Evolutionary conservation across 2,797 vertebrate species (phyloP), one percentile per base, ranked within the genome.

Genomic region (Chloroceryle amazona): DNA sequence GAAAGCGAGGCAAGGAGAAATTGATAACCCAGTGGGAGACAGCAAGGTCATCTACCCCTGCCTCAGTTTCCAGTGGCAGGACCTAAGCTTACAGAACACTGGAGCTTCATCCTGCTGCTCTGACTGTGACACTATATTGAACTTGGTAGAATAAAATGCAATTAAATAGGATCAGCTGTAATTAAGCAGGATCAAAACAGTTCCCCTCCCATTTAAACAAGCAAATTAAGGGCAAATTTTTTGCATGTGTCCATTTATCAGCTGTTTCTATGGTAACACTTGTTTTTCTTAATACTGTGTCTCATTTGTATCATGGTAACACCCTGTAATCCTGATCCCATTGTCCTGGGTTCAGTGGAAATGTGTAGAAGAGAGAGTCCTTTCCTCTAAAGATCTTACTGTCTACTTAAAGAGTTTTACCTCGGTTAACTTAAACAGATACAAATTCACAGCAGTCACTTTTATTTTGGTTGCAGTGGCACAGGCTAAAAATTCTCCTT

Each of bases 181-280:
- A 92, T 96, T 89, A 96, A 86, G 46, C 78, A 20, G 83, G 92
- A 95, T 96, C 89, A 70, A 73, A 95, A 89, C 29, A 95, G 81
- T 26, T 96, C 93, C 78, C 90, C 90, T 93, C 95, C 92, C 90
- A 87, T 67, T 94, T 92, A 96, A 96, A 91, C 86, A 94, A 73
- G 67, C 86, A 93, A 93, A 90, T 95, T 84, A 94, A 94, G 73
- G 31, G 58, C 89, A 29, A 51, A 13, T 68, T 81, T 62, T 44
- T 68, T 44, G 70, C 71, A 2, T 76, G 78, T 87, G 96, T 81
- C 91, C 95, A 44, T 96, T 95, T 95, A 95, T 96, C 89, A 94
- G 90, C 86, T 33, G 93, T 94, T 93, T 49, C 96, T 80, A 82
- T 39, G 93, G 93, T 0, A 73, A 92, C 94, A 16, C 81, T 66